phyloP scores from a whole-genome alignment of 2,888 invertebrate genomes.

The Pseudolycoriella hygida region DNA sequence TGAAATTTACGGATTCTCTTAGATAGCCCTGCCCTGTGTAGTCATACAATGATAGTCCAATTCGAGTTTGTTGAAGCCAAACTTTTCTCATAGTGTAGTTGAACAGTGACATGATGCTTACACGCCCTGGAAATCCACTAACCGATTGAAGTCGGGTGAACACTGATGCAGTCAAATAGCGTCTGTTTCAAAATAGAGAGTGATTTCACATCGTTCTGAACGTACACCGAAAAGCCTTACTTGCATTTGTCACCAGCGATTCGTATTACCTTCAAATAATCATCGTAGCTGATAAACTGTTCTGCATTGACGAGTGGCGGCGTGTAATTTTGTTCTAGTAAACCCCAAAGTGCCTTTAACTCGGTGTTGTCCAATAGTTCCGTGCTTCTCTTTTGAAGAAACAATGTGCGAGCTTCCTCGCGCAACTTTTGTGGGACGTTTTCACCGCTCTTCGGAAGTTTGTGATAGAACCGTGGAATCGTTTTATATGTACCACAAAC shows the following conservation, averaged over 20 bases:
- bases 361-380: slow-evolving; percentile 77
- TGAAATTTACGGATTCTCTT: slow-evolving; percentile 57
- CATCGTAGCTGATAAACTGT: slow-evolving; percentile 67
- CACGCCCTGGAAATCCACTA: slow-evolving; percentile 63
- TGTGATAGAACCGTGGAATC: slow-evolving; percentile 60
- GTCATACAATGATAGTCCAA: slow-evolving; percentile 85
- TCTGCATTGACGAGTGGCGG: slow-evolving; percentile 57
- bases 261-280: slow-evolving; percentile 62
- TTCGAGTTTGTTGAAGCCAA: slow-evolving; percentile 88
- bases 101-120: slow-evolving; percentile 77
- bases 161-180: slow-evolving; percentile 70
- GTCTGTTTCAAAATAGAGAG: slow-evolving; percentile 11
- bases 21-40: slow-evolving; percentile 82
- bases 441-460: slow-evolving; percentile 61
- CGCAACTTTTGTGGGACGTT: slow-evolving; percentile 60
- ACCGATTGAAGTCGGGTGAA: slow-evolving; percentile 77
- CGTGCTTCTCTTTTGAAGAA: slow-evolving; percentile 68
- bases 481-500: slow-evolving; percentile 28
- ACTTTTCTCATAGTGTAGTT: slow-evolving; percentile 92
- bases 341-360: slow-evolving; percentile 64
- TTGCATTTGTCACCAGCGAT: slow-evolving; percentile 57
- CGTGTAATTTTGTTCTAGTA: slow-evolving; percentile 67
- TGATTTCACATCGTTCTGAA: neutral
- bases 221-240: neutral
- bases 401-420: slow-evolving; percentile 76